Conservation (phyloP, 2,888 invertebrate genomes). For the Aporophyla lueneburgensis region DNA sequence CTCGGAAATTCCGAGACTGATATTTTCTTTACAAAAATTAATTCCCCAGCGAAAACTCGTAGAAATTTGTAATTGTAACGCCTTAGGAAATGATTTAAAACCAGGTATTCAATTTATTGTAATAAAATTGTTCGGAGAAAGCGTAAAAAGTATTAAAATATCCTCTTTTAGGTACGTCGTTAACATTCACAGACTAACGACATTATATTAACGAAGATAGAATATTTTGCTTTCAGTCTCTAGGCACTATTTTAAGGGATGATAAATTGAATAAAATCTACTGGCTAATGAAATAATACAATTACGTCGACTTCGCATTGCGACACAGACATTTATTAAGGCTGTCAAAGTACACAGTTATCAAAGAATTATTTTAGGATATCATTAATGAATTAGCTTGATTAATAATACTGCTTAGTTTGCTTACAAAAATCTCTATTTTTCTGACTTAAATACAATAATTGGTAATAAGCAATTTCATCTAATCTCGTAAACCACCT, state of each 20-base stretch:
- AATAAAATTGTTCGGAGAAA: conserved; percentile 52
- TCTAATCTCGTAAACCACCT: conserved; percentile 21
- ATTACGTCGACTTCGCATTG: conserved; percentile 42
- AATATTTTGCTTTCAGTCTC: conserved; percentile 55
- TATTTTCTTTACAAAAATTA: conserved; percentile 9
- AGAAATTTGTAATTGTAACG: conserved; percentile 25
- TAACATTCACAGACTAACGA: conserved; percentile 61
- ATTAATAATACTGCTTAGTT: neutral
- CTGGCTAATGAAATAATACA: conserved; percentile 50
- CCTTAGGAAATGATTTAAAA: conserved; percentile 40
- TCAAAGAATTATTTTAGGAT: conserved; percentile 13
- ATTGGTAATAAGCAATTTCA: neutral
- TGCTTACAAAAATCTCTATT: neutral
- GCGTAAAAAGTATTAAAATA: conserved; percentile 44
- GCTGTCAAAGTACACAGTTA: conserved; percentile 11
- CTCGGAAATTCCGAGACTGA: neutral
- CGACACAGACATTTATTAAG: conserved; percentile 42
- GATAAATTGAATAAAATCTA: conserved; percentile 62
- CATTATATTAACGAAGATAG: conserved; percentile 53
- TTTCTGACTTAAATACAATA: neutral
- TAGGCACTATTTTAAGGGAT: conserved; percentile 45
- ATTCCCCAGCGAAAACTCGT: neutral
- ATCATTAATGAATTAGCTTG: conserved; percentile 5
- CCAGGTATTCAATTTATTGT: conserved; percentile 54
- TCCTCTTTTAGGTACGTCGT: conserved; percentile 48